phyloP scores from a whole-genome alignment of 2,888 invertebrate genomes.

The Thereva nobilitata region DNA sequence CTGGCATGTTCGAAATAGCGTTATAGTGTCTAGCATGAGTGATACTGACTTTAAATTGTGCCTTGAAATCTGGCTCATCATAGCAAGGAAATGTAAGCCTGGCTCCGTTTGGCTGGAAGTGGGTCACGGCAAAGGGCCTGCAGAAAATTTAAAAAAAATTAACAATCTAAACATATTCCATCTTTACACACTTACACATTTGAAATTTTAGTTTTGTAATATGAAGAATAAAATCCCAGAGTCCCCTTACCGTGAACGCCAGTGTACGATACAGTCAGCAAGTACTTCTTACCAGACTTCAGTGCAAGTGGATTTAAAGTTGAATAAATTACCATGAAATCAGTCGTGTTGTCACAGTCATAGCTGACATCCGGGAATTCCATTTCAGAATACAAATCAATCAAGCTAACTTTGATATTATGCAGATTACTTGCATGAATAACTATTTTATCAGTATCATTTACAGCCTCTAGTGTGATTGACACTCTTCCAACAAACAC shows the following conservation, averaged over 20 bases:
- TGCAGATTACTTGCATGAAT: not conserved
- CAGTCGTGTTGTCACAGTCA: not conserved
- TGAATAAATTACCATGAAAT: slow-evolving; percentile 1
- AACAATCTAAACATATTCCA: slow-evolving; percentile 55
- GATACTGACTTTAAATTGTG: slow-evolving; percentile 68
- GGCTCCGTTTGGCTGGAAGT: slow-evolving; percentile 69
- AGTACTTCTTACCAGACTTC: slow-evolving; percentile 13
- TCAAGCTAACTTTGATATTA: slow-evolving; percentile 3
- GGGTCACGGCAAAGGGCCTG: slow-evolving; percentile 52
- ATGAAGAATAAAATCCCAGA: slow-evolving; percentile 5
- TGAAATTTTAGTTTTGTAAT: not conserved
- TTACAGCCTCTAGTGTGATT: slow-evolving; percentile 9
- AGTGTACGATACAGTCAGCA: slow-evolving; percentile 6
- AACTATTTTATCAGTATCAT: slow-evolving; percentile 21
- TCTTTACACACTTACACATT: slow-evolving; percentile 46
- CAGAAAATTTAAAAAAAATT: slow-evolving; percentile 47
- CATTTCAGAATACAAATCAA: slow-evolving; percentile 4
- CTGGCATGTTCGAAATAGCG: slow-evolving; percentile 57
- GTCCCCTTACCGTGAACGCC: not conserved
- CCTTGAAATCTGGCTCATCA: slow-evolving; percentile 74
- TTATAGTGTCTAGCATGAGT: slow-evolving; percentile 59
- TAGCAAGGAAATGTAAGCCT: slow-evolving; percentile 76
- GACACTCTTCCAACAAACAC: slow-evolving; percentile 4
- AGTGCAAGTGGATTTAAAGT: slow-evolving; percentile 7
- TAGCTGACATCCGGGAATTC: slow-evolving; percentile 16